Evolutionary conservation across 1,140 invertebrate genomes (phyloP).

Genomic region (Plodia interpunctella): DNA sequence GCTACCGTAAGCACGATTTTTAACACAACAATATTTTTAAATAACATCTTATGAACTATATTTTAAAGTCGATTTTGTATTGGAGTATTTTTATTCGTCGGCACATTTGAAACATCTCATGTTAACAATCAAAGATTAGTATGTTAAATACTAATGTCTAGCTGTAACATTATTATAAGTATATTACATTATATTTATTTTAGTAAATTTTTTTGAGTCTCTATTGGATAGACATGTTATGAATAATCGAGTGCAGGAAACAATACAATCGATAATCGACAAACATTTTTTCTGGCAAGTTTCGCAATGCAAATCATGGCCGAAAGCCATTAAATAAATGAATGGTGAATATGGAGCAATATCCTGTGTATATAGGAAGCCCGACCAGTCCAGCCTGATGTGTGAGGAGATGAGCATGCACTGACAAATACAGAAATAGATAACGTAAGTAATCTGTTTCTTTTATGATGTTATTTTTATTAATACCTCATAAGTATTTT

Average conservation of each 20-base stretch:
- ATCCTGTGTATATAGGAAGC: slow-evolving; percentile 65
- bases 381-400: slow-evolving; percentile 48
- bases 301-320: slow-evolving; percentile 40
- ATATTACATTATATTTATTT: too few species aligned
- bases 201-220: too few species aligned
- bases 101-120: slow-evolving; percentile 52
- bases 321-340: slow-evolving; percentile 58
- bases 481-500: too few species aligned
- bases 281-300: slow-evolving; percentile 13
- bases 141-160: slow-evolving; percentile 53
- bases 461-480: too few species aligned
- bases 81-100: slow-evolving; percentile 23
- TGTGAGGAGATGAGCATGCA: slow-evolving; percentile 50
- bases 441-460: too few species aligned
- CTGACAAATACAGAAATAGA: slow-evolving; percentile 27
- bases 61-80: slow-evolving; percentile 32
- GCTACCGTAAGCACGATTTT: slow-evolving; percentile 71
- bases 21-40: slow-evolving; percentile 10
- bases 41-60: slow-evolving; percentile 24
- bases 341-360: slow-evolving; percentile 64
- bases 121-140: slow-evolving; percentile 66
- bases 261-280: neutral
- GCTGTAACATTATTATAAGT: too few species aligned
- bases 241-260: neutral
- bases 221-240: too few species aligned